Base-by-base conservation (phyloP, 1,140 invertebrate genomes). In the Melitaea cinxia region DNA sequence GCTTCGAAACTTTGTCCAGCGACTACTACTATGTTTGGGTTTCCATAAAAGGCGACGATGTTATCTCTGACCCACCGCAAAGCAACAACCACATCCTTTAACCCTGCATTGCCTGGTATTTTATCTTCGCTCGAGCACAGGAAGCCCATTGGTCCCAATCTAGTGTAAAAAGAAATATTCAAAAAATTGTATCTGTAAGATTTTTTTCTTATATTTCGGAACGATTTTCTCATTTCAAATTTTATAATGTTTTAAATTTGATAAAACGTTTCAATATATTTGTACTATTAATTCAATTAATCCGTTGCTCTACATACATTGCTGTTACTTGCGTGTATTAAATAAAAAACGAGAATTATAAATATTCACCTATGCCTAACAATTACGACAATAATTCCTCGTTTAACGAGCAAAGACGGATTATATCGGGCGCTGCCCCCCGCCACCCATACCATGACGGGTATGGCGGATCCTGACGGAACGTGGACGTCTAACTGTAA, bases 51-150 rank as follows among this genome's bases (percentile, higher is more conserved):
- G 47, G 92, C 85, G 10, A 92, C 82, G 23, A 95, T 94, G 68
- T 96, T 95, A 47, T 93, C 91, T 76, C 94, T 91, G 0, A 95
- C 90, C 90, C 93, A 94, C 65, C 93, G 85, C 53, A 94, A 69
- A 0, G 94, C 95, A 77, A 93, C 74, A 9, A 94, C 82, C 28
- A 94, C 93, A 63, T 95, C 95, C 74, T 94, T 93, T n/a, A 95
- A 80, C 1, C 94, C 95, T 9, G 92, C 93, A 73, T 96, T 96
- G 1, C 95, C 95, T 1, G 94, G 93, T 4, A 92, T 93, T 87
- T 80, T 92, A 81, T 89, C 93, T 55, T 88, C 89, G 61, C 74
- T 91, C 63, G 82, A 93, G 33, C 84, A 93, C 64, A 93, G 68
- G 68, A 93, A 92, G 74, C 93, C 92, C 19, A 89, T n/a, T 26